Evolutionary conservation across 2,888 invertebrate genomes (phyloP), one percentile per base, ranked within the genome.

Genomic region (Nyleta sp.): DNA sequence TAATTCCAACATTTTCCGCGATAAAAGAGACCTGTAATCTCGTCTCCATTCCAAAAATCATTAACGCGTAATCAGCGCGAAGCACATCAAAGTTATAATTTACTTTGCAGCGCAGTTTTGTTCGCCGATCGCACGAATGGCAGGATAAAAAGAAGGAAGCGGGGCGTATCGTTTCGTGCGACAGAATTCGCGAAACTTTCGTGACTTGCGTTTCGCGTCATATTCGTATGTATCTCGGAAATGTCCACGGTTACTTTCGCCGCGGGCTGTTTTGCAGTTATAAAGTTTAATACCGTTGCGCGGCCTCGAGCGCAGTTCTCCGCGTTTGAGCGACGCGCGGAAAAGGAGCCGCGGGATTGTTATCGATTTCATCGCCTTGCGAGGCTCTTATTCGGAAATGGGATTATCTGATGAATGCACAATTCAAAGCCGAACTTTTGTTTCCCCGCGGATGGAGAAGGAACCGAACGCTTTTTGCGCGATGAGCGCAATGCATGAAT

Each of bases 301-400:
- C 68, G 38, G 50, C 64, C 55, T 53, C 62, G 31, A 67, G 67
- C 38, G 64, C 8, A 10, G 68, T 59, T 67, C 60, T 74, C 33
- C 52, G 59, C 50, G 48, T 70, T 76, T 55, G 48, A 77, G 33
- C 50, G 40, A 53, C 57, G 74, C 42, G 18, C 70, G 68, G 42
- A 71, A 71, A 75, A 67, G 38, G 18, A 68, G 53, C 60, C 28
- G 44, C 24, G 52, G 40, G 28, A 76, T 70, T 73, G 72, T 67
- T 76, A 80, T 78, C 78, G 76, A 80, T 78, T 78, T 73, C 67
- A 70, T 76, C 73, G 76, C 55, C 71, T 78, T 62, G 65, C 52
- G 17, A 64, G n/a, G 64, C 35, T 78, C 70, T 65, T 62, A 65
- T 68, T 59, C 59, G 33, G 62, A 48, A 76, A 76, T 50, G 70